These are phyloP conservation scores for Aplidium turbinatum DNA, from an alignment of 23 tunicate genomes.

Conservation along the genomic window DNA sequence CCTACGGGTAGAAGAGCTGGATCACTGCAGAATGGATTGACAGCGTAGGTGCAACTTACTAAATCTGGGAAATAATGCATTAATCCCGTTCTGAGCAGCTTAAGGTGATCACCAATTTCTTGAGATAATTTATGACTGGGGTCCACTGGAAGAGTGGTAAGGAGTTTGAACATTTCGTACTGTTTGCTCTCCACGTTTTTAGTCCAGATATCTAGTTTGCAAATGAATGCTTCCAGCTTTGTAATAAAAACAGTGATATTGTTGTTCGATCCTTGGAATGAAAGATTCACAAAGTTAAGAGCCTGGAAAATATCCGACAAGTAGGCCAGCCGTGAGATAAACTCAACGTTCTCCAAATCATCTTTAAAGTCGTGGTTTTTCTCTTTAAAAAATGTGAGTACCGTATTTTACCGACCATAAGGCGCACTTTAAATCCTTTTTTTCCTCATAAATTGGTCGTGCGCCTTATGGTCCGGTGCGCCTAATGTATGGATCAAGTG, in stretches of 20 bases:
- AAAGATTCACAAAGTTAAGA: conserved; percentile 43
- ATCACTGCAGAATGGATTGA: conserved; percentile 43
- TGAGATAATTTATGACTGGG: conserved; percentile 11
- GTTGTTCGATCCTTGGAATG: conserved; percentile 47
- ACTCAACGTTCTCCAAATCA: conserved; percentile 51
- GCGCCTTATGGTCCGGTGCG: too few relatives aligned
- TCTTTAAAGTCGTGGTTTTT: conserved; percentile 50
- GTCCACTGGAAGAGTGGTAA: not conserved
- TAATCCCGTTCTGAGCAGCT: conserved; percentile 42
- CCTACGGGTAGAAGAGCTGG: conserved; percentile 43
- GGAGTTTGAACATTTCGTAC: conserved; percentile 47
- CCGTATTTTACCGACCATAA: too few relatives aligned
- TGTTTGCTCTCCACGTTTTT: conserved; percentile 48
- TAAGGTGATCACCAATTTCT: conserved; percentile 34
- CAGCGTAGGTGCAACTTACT: conserved; percentile 42
- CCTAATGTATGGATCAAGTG: too few relatives aligned
- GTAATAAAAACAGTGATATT: conserved; percentile 26
- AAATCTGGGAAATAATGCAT: conserved; percentile 52
- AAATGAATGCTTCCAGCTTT: conserved; percentile 23
- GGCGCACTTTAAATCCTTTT: too few relatives aligned
- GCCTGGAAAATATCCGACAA: conserved; percentile 55
- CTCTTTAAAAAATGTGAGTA: conserved; percentile 27
- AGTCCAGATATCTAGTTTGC: conserved; percentile 43
- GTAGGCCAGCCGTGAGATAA: conserved; percentile 60
- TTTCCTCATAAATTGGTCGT: too few relatives aligned